Evolutionary conservation across 2,888 invertebrate genomes (phyloP).

Genomic region (Stenichneumon culpator): DNA sequence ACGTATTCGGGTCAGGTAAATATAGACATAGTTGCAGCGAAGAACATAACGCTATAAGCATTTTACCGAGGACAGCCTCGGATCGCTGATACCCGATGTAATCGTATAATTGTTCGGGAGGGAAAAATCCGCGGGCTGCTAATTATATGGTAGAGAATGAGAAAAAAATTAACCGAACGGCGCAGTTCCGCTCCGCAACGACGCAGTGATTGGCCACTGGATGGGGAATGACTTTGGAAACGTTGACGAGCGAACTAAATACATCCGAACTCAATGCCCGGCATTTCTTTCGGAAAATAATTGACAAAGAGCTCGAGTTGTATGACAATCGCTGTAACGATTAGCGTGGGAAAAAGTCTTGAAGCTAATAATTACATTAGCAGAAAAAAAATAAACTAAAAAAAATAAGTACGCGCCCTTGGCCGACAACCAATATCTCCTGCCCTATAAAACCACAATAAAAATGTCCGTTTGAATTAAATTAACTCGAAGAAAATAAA

Average conservation of each 20-base stretch:
- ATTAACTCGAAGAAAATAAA: too few species aligned
- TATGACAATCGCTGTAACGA: neutral
- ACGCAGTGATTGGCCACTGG: neutral
- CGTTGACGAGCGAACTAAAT: neutral
- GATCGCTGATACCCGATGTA: neutral
- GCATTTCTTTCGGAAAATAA: neutral
- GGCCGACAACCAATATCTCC: too few species aligned
- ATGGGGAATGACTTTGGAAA: neutral
- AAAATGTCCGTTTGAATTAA: too few species aligned
- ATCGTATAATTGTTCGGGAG: conserved; percentile 9
- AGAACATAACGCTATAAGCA: neutral
- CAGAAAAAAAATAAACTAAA: too few species aligned
- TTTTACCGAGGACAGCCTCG: neutral
- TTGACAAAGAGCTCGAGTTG: neutral
- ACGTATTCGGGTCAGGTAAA: conserved; percentile 23
- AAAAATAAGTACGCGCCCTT: too few species aligned
- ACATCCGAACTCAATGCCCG: neutral
- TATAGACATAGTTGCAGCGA: neutral
- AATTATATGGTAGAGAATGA: neutral
- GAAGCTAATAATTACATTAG: neutral
- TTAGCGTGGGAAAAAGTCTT: neutral
- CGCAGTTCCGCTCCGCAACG: neutral
- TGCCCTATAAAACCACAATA: too few species aligned
- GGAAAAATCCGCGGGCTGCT: conserved; percentile 11
- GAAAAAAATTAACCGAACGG: neutral